Base-by-base conservation (phyloP, 2,888 invertebrate species). In the Deroplatys truncata region DNA sequence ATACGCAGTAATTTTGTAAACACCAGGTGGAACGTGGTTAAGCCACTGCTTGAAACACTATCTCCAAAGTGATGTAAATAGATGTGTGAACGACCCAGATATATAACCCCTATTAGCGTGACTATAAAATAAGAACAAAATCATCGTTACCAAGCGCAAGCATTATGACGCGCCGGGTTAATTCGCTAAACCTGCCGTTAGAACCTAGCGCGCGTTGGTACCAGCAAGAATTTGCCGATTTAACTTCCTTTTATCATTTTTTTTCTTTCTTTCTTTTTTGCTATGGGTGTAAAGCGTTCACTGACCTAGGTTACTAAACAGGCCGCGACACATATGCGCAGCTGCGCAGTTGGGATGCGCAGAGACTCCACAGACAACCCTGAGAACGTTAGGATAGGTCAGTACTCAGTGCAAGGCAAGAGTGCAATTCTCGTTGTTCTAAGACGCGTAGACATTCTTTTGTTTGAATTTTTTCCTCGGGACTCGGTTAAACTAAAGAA, bases 211-310 rank as follows among this genome's bases (percentile, higher is more conserved):
- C 16, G 16, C 31, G 35, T 87, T 87, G 87, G 87, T 83, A 82
- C 29, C 56, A 43, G 31, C 87, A 87, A 87, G 43, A 87, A 87
- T 83, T 87, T 35, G 87, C 72, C 87, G 87, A 83, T 87, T 86
- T 87, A 83, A 35, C 83, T 87, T 87, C 83, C 87, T 87, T 87
- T 82, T 28, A 28, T 20, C 5, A 1, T 72, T 35, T 83, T 29
- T 87, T 86, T 72, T 13, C 25, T 28, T 4, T 25, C 43, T 29
- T 86, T 20, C 9, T 25, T 86, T 86, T 56, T 28, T 87, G 82
- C 31, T 43, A 83, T 87, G 82, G 72, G 87, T 82, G 87, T 87
- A 83, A 35, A 87, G 87, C 87, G 87, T 87, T 87, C 87, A 87
- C 87, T 87, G 87, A 87, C 87, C 87, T 87, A 29, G 87, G 87